Base-by-base conservation (phyloP, 2,113 vertebrate species). In the Irena cyanogastra region DNA sequence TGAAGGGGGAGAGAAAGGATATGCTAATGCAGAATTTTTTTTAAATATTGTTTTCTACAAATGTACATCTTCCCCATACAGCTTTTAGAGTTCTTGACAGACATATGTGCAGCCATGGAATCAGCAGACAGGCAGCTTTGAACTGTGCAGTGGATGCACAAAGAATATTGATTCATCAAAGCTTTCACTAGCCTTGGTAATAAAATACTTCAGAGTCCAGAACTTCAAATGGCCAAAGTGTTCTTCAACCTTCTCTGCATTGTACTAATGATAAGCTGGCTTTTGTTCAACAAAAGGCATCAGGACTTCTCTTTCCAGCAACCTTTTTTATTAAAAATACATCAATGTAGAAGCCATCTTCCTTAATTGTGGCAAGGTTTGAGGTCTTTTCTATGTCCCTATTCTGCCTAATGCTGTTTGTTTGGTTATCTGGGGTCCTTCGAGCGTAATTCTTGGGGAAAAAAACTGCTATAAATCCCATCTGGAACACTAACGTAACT, bases 151-250 rank as follows among this genome's bases (percentile, higher is more conserved):
- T 28, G 71, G 52, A 68, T 8, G 21, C 56, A 47, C 44, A 75
- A 30, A 68, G 93, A 90, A 96, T 93, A 86, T 78, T 64, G 83
- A 94, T 94, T 92, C 30, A n/a, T 28, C 20, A 27, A 42, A 80
- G 82, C 75, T 95, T 93, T 95, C 42, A 16, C 79, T 93, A 74
- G 83, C 85, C 60, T 86, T 26, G 59, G n/a, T 74, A 77, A 70
- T 88, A 74, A 85, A 94, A 47, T 59, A 70, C 47, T 59, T 76
- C 33, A n/a, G 83, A 77, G 71, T 52, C 68, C 35, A 66, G 82
- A 56, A 80, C 86, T 96, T 91, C 59, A 81, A 83, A 64, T 49
- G 63, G 82, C 35, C 75, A 30, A 31, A 64, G 24, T 30, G 50
- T 70, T 90, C 63, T 86, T 74, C 54, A 91, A 7, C 44, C 26